Conservation (phyloP, 1,140 invertebrate genomes). For the Pseudomyrmex sp. region DNA sequence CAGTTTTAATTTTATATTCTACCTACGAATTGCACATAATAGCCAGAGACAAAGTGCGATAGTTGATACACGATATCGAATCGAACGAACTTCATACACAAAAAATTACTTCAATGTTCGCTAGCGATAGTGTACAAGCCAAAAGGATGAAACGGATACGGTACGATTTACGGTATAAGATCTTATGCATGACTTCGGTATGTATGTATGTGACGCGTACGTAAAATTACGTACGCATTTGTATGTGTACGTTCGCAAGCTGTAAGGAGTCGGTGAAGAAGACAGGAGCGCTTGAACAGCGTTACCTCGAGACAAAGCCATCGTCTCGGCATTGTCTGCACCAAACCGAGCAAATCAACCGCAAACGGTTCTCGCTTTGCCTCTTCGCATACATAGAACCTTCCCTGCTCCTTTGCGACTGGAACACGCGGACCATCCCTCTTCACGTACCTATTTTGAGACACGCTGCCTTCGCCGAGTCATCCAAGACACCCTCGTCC, state of each 20-base stretch:
- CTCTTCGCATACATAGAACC: constrained; percentile 42
- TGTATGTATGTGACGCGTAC: not conserved
- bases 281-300: constrained; percentile 73
- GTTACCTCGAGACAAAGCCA: constrained; percentile 81
- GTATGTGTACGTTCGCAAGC: constrained; percentile 13
- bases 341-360: constrained; percentile 81
- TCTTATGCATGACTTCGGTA: constrained; percentile 8
- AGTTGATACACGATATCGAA: not conserved
- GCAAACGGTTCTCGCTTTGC: constrained; percentile 70
- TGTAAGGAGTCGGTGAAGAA: constrained; percentile 58
- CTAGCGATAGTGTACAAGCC: constrained; percentile 4
- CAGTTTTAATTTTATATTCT: not conserved
- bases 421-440: constrained; percentile 53
- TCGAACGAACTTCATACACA: not conserved
- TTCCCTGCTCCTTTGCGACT: constrained; percentile 1
- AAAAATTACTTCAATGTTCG: constrained; percentile 15
- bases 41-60: too few species aligned
- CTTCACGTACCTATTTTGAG: constrained; percentile 59
- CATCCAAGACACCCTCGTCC: constrained; percentile 11
- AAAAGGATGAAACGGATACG: constrained; percentile 39
- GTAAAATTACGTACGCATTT: constrained; percentile 14
- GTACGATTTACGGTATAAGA: constrained; percentile 27
- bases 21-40: not conserved
- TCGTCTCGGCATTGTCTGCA: constrained; percentile 78
- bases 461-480: constrained; percentile 43